Evolutionary conservation across 2,888 invertebrate species (phyloP).

Genomic region (Andrena minutula): DNA sequence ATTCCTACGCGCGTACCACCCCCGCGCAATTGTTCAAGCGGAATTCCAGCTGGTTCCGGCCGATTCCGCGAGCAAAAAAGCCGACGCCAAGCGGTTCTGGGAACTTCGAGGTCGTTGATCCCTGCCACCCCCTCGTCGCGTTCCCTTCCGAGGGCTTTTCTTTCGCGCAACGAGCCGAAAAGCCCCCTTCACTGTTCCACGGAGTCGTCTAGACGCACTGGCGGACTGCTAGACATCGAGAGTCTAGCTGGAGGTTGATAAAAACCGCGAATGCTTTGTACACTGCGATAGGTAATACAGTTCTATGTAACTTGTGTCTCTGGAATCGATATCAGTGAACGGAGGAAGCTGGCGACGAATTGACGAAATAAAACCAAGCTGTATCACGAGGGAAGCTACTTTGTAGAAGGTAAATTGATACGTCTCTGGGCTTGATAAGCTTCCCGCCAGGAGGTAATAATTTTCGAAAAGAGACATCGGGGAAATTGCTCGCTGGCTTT

Average conservation of each 20-base stretch:
- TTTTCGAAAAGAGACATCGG: constrained; percentile 24
- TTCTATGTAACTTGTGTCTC: too few species aligned
- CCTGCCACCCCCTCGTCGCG: constrained; percentile 21
- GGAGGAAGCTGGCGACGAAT: background rate
- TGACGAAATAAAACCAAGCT: background rate
- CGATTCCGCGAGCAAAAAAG: constrained; percentile 20
- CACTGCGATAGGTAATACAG: too few species aligned
- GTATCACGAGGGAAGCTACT: background rate
- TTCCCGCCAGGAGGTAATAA: constrained; percentile 7
- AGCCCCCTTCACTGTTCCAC: background rate
- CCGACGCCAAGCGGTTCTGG: constrained; percentile 6
- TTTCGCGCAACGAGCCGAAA: constrained; percentile 19
- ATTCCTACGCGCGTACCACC: background rate
- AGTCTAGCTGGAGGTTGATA: background rate
- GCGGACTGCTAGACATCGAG: background rate
- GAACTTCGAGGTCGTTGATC: constrained; percentile 49
- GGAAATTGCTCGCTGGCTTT: constrained; percentile 18
- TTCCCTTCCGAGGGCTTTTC: constrained; percentile 23
- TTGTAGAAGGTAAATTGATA: background rate
- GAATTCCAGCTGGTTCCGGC: background rate
- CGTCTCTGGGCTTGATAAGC: background rate
- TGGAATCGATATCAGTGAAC: background rate
- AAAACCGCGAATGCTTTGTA: background rate
- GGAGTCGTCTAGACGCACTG: constrained; percentile 22
- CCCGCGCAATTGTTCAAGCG: constrained; percentile 15